A percentile compares a stretch with the other conserved stretches of the same genome.
Conservation (phyloP, 2,888 invertebrate genomes). For the Oasisia sp. region DNA sequence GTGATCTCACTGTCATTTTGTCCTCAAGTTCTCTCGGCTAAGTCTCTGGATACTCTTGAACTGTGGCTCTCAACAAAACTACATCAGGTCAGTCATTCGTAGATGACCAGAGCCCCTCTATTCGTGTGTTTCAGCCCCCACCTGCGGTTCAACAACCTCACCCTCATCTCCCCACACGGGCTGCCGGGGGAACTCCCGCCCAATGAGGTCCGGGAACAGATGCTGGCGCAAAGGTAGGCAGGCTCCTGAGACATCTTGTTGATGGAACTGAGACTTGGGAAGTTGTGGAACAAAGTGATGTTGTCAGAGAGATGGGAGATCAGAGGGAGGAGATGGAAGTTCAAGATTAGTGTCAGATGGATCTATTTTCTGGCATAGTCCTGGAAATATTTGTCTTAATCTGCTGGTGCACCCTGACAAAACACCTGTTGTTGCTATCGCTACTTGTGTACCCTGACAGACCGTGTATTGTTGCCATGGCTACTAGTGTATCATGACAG, state of each 20-base stretch:
- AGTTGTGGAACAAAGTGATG: not conserved
- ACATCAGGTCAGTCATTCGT: no score
- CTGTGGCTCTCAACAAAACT: no score
- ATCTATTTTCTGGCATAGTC: no score
- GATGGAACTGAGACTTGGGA: not conserved
- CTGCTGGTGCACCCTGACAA: no score
- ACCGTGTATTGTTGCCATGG: no score
- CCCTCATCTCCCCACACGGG: conserved; percentile 77
- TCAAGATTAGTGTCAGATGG: no score
- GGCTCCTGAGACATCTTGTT: not conserved
- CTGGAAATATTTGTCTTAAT: no score
- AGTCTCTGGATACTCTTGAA: no score
- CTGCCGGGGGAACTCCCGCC: conserved; percentile 66
- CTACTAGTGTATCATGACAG: not conserved
- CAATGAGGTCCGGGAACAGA: conserved; percentile 53
- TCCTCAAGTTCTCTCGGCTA: not conserved
- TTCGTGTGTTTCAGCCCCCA: conserved; percentile 65
- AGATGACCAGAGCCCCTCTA: no score
- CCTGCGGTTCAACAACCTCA: conserved; percentile 76
- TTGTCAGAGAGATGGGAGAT: not conserved
- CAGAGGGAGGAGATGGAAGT: not conserved
- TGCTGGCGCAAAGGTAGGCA: conserved; percentile 47
- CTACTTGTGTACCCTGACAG: no score
- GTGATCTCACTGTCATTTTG: no score
- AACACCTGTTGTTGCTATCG: no score